Base-by-base conservation (phyloP, 2,113 vertebrate species). In the Eonycteris spelaea region DNA sequence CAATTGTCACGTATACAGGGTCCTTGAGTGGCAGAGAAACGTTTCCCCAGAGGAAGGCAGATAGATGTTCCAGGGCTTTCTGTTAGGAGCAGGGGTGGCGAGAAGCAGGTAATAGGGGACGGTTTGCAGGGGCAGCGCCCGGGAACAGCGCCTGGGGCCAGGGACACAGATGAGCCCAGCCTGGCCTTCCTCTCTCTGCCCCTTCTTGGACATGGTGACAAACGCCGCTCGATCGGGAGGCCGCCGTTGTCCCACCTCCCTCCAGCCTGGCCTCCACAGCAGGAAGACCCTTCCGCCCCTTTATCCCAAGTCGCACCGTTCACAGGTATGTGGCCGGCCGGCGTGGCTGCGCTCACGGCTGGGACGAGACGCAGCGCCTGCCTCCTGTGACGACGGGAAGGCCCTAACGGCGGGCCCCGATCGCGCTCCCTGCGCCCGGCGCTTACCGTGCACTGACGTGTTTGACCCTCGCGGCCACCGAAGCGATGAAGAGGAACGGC, bases 31-130 rank as follows among this genome's bases (percentile, higher is more conserved):
- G 97, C 90, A 71, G 96, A 97, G 97, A 96, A 92, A 97, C 91
- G 67, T 95, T 96, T 97, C 98, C 97, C 97, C 94, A 95, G 97
- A 97, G 95, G 94, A 97, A 97, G 94, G 95, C 91, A n/a, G n/a
- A n/a, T n/a, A 95, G 93, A 48, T 26, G n/a, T 48, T 18, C 24
- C 5, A 0, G 6, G 92, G 96, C 95, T 96, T 98, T 86, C 93
- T 87, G 85, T 82, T 95, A 96, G 94, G 97, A 98, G 92, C 75
- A 24, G 88, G 18, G 91, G 94, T 91, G 68, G 89, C 68, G 93
- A 94, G 84, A 97, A 97, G 86, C 95, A 94, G 97, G 89, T 96
- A 86, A 96, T 55, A 96, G 90, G 92, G 96, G 12, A 26, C 28
- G 86, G 70, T 35, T 53, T 63, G 13, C 2, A 35, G 18, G 61